Evolutionary conservation across 2,888 invertebrate species (phyloP), one percentile per base, ranked within the genome.

Genomic region (Tinea trinotella): DNA sequence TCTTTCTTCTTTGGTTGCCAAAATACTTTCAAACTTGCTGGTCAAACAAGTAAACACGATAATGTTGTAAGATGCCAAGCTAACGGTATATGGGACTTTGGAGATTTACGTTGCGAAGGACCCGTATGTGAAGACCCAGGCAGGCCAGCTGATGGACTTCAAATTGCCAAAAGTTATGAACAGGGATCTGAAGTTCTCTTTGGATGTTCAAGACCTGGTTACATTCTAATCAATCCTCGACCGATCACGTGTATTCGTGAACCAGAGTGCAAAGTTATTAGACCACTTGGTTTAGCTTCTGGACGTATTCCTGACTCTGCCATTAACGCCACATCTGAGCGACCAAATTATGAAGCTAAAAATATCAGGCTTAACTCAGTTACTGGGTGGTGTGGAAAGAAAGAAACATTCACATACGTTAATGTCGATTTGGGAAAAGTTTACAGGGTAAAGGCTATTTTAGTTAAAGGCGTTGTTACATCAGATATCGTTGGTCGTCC

Each of bases 61-160:
- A 96, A 96, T 69, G 93, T 95, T 9, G 98, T 99, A 0, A 87
- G 93, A 58, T 98, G 98, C 75, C 93, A 94, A 81, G 92, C 92
- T 0, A 96, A 96, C 67, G 96, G 96, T 1, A 92, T 94, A 57
- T 99, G 99, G 99, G 98, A 98, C 84, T 97, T 98, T 71, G 98
- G 98, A 20, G 96, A 97, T 70, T 87, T 99, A 52, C 87, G 96
- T 54, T 99, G 99, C 68, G 97, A 98, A 86, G 98, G 98, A 15
- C 98, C 98, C 2, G 97, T 98, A 1, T 98, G 98, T 72, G 94
- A 95, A 73, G 98, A 98, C 76, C 98, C 98, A 0, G 96, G 97
- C 0, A 90, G 96, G 65, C 98, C 98, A 0, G 93, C 95, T 57
- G 98, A 98, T 77, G 98, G 98, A 17, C 88, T 89, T 59, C 97